A percentile compares a stretch with the other conserved stretches of the same genome.
Evolutionary conservation across 2,888 invertebrate genomes (phyloP).

Genomic region (Conomelus anceps): DNA sequence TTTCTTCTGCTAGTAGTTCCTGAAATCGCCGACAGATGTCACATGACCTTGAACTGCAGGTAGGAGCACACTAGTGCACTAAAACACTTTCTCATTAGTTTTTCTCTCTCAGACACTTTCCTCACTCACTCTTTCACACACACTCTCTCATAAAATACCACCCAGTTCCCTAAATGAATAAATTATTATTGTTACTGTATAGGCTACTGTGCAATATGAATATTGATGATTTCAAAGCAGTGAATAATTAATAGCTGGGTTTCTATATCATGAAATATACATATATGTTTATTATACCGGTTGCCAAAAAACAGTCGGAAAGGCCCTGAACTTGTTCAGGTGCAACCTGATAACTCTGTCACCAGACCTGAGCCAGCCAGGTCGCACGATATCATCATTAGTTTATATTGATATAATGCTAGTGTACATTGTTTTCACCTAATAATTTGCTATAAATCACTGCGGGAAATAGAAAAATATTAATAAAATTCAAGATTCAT

Average conservation of each 20-base stretch:
- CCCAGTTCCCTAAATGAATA: neutral
- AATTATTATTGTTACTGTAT: neutral
- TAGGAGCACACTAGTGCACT: neutral
- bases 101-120: neutral
- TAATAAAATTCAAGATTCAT: too few relatives aligned
- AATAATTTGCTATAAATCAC: too few relatives aligned
- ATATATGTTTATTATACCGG: too few relatives aligned
- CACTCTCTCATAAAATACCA: neutral
- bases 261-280: too few relatives aligned
- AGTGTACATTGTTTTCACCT: too few relatives aligned
- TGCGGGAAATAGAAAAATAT: too few relatives aligned
- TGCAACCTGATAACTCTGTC: too few relatives aligned
- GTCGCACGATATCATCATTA: too few relatives aligned
- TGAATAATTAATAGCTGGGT: neutral
- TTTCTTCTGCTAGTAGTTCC: conserved; percentile 1
- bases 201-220: neutral
- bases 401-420: too few relatives aligned
- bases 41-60: neutral
- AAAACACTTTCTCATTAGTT: neutral
- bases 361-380: too few relatives aligned
- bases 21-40: neutral
- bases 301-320: too few relatives aligned
- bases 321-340: too few relatives aligned
- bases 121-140: neutral
- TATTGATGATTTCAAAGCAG: neutral